phyloP scores from a whole-genome alignment of 2,797 vertebrate genomes.

The Hippocampus kuda region DNA sequence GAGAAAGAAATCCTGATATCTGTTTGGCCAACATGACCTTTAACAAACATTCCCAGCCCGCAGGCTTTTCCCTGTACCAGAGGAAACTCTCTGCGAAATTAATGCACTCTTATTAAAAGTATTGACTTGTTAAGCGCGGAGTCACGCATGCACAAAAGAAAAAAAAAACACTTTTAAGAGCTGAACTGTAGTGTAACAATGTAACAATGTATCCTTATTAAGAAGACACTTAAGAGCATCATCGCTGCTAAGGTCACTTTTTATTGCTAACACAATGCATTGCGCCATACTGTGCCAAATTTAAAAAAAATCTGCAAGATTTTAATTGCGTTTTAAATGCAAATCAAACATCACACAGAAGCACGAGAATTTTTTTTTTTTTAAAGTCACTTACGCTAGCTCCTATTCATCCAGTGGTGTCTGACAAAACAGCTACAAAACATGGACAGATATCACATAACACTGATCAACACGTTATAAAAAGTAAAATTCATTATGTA shows the following conservation, averaged over 20 bases:
- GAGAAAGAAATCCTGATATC: conserved; percentile 15
- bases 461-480: not conserved
- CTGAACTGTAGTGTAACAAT: not conserved
- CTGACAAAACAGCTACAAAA: not conserved
- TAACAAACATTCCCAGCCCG: conserved; percentile 30
- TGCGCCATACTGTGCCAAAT: not conserved
- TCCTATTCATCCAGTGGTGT: not conserved
- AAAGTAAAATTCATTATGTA: not conserved
- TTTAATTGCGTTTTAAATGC: not conserved
- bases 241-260: not conserved
- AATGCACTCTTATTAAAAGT: conserved; percentile 30
- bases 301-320: not conserved
- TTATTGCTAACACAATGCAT: not conserved
- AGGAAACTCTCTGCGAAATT: conserved; percentile 36
- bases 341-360: not conserved
- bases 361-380: not conserved
- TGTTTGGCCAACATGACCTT: conserved; percentile 43
- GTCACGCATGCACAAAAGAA: not conserved
- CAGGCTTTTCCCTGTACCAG: conserved; percentile 23
- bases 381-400: no score
- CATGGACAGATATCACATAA: not conserved
- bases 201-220: not conserved
- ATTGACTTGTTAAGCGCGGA: conserved; percentile 7
- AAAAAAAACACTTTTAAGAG: not conserved
- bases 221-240: not conserved